Percentiles rank a stretch among this genome's conserved stretches.
These are phyloP conservation scores for Sylvia atricapilla DNA, from an alignment of 2,113 vertebrate genomes.

Conservation along the genomic window DNA sequence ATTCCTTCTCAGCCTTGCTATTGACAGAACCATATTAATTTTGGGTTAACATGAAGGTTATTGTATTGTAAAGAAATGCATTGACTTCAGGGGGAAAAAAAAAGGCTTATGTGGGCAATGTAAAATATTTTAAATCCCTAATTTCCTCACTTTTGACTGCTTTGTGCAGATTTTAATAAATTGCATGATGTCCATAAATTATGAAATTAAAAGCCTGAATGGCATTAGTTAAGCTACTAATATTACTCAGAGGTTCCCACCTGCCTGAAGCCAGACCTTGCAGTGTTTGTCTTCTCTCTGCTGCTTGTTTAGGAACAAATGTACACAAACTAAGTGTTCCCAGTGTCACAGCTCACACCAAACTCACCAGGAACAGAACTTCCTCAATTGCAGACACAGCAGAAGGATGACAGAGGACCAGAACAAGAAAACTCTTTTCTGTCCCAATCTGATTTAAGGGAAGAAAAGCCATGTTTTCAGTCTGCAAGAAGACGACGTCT, in stretches of 20 bases:
- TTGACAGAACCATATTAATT: background rate
- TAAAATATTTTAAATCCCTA: background rate
- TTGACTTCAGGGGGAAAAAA: background rate
- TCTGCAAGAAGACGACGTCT: background rate
- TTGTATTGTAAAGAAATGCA: background rate
- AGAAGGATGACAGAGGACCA: background rate
- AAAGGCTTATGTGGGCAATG: background rate
- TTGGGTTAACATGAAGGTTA: background rate
- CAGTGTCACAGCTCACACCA: background rate
- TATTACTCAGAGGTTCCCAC: background rate
- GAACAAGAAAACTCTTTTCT: background rate
- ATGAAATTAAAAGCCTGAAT: background rate
- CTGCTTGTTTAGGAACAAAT: background rate
- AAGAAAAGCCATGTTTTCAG: background rate
- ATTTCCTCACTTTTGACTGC: background rate
- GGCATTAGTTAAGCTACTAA: background rate
- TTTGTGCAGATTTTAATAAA: background rate
- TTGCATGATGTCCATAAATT: background rate
- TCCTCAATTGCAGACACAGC: accelerated
- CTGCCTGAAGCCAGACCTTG: background rate
- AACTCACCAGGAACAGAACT: background rate
- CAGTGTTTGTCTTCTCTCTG: background rate
- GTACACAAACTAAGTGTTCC: background rate
- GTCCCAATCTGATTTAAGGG: background rate
- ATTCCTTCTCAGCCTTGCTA: background rate